phyloP scores from a whole-genome alignment of 2,888 invertebrate species.

The Epirrhoe alternata region DNA sequence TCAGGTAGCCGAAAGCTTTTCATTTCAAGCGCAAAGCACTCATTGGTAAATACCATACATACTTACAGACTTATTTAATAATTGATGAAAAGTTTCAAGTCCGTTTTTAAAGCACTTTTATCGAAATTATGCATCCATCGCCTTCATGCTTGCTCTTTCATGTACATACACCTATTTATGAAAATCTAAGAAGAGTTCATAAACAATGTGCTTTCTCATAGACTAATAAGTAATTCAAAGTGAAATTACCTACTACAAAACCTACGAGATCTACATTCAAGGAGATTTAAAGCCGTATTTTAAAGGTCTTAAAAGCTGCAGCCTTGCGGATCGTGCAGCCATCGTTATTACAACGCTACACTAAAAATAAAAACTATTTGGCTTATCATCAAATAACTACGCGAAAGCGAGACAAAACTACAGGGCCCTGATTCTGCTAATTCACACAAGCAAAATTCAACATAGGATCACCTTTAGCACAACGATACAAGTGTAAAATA shows the following conservation, averaged over 20 bases:
- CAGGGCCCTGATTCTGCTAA: slow-evolving; percentile 46
- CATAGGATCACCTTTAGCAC: slow-evolving; percentile 24
- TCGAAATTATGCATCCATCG: slow-evolving; percentile 42
- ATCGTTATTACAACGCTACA: slow-evolving; percentile 60
- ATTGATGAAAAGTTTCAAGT: slow-evolving; percentile 45
- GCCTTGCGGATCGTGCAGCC: slow-evolving; percentile 68
- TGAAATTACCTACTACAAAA: slow-evolving; percentile 59
- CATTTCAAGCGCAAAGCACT: slow-evolving; percentile 58
- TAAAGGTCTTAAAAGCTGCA: slow-evolving; percentile 72
- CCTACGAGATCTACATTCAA: slow-evolving; percentile 63
- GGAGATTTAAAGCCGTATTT: slow-evolving; percentile 54
- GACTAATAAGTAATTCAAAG: slow-evolving; percentile 56
- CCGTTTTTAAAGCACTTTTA: slow-evolving; percentile 44
- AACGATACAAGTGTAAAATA: slow-evolving; percentile 29
- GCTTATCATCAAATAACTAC: slow-evolving; percentile 64
- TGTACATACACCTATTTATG: slow-evolving; percentile 49
- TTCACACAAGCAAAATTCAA: slow-evolving; percentile 42
- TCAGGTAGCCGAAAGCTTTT: slow-evolving; percentile 45
- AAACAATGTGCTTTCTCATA: slow-evolving; percentile 62
- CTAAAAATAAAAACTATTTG: slow-evolving; percentile 66
- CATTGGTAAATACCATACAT: slow-evolving; percentile 27
- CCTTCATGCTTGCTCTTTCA: slow-evolving; percentile 52
- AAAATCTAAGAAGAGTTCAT: slow-evolving; percentile 62
- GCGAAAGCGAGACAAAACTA: slow-evolving; percentile 61
- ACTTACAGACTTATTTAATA: slow-evolving; percentile 41